Evolutionary conservation across 2,888 invertebrate species (phyloP).

Genomic region (Panopea generosa): DNA sequence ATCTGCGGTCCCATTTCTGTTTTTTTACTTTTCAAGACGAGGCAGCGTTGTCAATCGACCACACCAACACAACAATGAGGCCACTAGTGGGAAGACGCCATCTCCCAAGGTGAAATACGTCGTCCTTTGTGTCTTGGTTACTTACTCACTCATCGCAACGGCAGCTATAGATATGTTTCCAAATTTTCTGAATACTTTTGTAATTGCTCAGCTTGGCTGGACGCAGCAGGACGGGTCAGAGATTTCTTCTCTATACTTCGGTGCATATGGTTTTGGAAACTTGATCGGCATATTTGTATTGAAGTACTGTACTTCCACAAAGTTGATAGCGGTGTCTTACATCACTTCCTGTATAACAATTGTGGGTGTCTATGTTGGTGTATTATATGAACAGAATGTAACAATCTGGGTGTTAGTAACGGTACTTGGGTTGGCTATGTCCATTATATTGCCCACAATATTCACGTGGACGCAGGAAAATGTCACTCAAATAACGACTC

Average conservation of each 20-base stretch:
- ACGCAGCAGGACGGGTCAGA: conserved; percentile 19
- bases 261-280: conserved; percentile 43
- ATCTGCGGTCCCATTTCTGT: conserved; percentile 61
- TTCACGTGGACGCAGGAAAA: conserved; percentile 68
- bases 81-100: conserved; percentile 41
- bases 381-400: conserved; percentile 27
- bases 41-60: too few species aligned
- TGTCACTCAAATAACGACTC: conserved; percentile 63
- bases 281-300: conserved; percentile 68
- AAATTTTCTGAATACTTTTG: conserved; percentile 54
- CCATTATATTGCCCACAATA: conserved; percentile 64
- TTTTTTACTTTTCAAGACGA: conserved; percentile 39
- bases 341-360: conserved; percentile 58
- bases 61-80: conserved; percentile 14
- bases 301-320: conserved; percentile 78
- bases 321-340: conserved; percentile 79
- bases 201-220: conserved; percentile 42
- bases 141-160: conserved; percentile 63
- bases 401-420: conserved; percentile 62
- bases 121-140: conserved; percentile 49
- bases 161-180: conserved; percentile 68
- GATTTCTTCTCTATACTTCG: too few species aligned
- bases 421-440: conserved; percentile 62
- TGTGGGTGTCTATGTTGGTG: conserved; percentile 53
- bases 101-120: conserved; percentile 47